Percentiles rank a stretch among this genome's conserved stretches.
phyloP scores from a whole-genome alignment of 2,888 invertebrate genomes.

The Drosophila trichaetosa region DNA sequence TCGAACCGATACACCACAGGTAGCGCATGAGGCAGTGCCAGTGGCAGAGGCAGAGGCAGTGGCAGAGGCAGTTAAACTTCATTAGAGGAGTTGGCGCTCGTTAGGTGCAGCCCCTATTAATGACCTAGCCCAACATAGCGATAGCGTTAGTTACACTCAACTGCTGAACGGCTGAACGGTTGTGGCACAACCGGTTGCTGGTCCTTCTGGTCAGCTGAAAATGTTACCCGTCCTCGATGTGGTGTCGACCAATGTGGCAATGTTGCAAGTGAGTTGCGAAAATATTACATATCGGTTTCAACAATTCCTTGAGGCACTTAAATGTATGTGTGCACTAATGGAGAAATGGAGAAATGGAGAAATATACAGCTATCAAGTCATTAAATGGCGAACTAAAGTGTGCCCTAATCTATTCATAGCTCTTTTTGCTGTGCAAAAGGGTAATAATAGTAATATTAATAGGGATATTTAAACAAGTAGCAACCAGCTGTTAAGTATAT shows the following conservation, averaged over 20 bases:
- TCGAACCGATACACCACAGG: constrained; percentile 4
- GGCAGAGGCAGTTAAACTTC: constrained; percentile 21
- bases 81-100: constrained; percentile 35
- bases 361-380: constrained; percentile 1
- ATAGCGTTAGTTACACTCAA: not conserved
- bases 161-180: not conserved
- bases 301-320: not conserved
- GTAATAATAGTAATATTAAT: not conserved
- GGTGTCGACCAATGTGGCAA: constrained; percentile 23
- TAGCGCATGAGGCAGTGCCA: not conserved
- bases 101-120: constrained; percentile 25
- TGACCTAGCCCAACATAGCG: constrained; percentile 13
- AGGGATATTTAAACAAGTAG: not conserved
- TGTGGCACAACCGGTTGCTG: not conserved
- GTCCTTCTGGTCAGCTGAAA: not conserved
- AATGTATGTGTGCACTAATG: not conserved
- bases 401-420: not conserved
- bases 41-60: not conserved
- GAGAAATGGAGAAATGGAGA: not conserved
- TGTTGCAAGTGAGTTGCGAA: constrained; percentile 10
- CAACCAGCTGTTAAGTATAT: not conserved
- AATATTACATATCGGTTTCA: not conserved
- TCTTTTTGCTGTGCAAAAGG: not conserved
- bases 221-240: not conserved
- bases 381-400: not conserved